A percentile compares a stretch with the other conserved stretches of the same genome.
phyloP scores from a whole-genome alignment of 1,140 invertebrate genomes.

The Drosophila lowei region DNA sequence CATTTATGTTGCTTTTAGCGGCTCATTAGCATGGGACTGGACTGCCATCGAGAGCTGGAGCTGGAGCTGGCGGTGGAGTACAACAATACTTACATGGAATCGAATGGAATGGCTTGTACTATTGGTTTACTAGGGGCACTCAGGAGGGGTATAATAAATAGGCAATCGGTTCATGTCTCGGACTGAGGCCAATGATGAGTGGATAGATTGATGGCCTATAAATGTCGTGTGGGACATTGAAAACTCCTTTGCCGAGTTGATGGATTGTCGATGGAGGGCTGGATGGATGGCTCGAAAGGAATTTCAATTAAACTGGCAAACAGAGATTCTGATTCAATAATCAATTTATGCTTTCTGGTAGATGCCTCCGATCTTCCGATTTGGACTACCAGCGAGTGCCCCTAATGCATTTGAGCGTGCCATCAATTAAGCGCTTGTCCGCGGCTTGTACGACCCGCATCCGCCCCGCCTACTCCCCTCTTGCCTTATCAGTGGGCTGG shows the following conservation, averaged over 20 bases:
- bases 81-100: slow-evolving; percentile 14
- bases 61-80: not conserved
- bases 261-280: slow-evolving; percentile 38
- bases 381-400: slow-evolving; percentile 17
- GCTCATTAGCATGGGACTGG: slow-evolving; percentile 65
- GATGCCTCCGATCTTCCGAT: not conserved
- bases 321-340: not conserved
- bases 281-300: not conserved
- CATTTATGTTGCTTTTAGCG: slow-evolving; percentile 81
- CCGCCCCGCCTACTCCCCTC: not conserved
- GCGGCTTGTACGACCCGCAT: slow-evolving; percentile 57
- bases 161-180: slow-evolving; percentile 7
- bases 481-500: slow-evolving; percentile 51
- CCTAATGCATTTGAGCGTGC: slow-evolving; percentile 41
- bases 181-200: slow-evolving; percentile 14
- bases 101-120: slow-evolving; percentile 31
- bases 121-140: slow-evolving; percentile 73
- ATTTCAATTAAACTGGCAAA: slow-evolving; percentile 25
- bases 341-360: not conserved
- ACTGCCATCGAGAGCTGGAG: slow-evolving; percentile 33
- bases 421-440: slow-evolving; percentile 63
- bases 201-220: slow-evolving; percentile 44
- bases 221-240: slow-evolving; percentile 29
- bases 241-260: slow-evolving; percentile 36
- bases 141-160: slow-evolving; percentile 40